Evolutionary conservation across 2,113 vertebrate species (phyloP), one percentile per base, ranked within the genome.

Genomic region (Neotoma lepida): DNA sequence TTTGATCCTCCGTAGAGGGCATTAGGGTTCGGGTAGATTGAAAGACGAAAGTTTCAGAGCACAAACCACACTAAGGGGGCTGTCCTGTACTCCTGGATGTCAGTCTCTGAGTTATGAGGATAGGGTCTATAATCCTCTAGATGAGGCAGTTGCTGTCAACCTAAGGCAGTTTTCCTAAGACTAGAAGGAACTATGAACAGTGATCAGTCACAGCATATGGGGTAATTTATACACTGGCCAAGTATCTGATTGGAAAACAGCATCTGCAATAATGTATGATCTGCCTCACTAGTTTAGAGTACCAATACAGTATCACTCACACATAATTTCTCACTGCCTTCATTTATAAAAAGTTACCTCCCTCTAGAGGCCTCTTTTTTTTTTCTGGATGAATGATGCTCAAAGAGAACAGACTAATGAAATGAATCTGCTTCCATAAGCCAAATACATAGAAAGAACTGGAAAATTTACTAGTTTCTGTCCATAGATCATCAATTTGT

Each of bases 321-420:
- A 49, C 20, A 35, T 7, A 26, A 76, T 54, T 71, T 22, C 46
- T 92, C 2, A 54, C 2, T 30, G 8, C 35, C 44, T 95, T 84
- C 30, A 82, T 89, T 89, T 84, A 87, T 82, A 76, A 64, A 88
- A 95, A 39, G 30, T 30, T 58, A 30, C 78, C 39, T 91, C 10
- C 17, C 10, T 70, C 24, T 46, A 33, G 58, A 63, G 28, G 4
- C 86, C 46, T 91, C 39, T 22, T 14, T 3, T 58, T 14, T 3
- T 58, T 77, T 64, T 88, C 70, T 61, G 3, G 4, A 26, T 66
- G 56, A 93, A 73, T 80, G 56, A 68, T 91, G 12, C 14, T 63
- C 4, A 33, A 87, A 89, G 35, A 78, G 51, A 78, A 22, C 80
- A 9, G 8, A 90, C 18, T 51, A 78, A 85, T 92, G 30, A 87